phyloP scores from a whole-genome alignment of 2,888 invertebrate genomes.

The Phrixothrix hirtus region DNA sequence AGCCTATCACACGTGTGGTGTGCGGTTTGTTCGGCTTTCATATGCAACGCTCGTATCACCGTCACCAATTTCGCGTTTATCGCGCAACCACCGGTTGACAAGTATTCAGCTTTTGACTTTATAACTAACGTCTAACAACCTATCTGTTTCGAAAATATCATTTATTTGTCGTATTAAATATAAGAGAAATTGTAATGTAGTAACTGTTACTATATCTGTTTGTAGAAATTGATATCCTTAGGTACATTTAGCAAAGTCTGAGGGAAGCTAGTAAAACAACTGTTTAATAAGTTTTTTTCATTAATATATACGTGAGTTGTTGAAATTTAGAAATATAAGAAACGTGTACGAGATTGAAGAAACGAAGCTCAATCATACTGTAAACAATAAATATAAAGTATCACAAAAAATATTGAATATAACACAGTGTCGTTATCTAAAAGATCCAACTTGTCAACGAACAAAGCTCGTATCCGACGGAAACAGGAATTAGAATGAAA shows the following conservation, averaged over 20 bases:
- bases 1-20: constrained; percentile 36
- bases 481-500: constrained; percentile 49
- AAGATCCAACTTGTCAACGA: constrained; percentile 51
- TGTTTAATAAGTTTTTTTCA: no score
- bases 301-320: no score
- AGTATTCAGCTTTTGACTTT: background rate
- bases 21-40: constrained; percentile 20
- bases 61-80: constrained; percentile 37
- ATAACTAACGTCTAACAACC: background rate
- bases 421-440: constrained; percentile 47
- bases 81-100: constrained; percentile 39
- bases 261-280: no score
- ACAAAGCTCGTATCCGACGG: constrained; percentile 44
- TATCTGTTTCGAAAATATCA: no score
- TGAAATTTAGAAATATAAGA: no score
- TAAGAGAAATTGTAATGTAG: no score
- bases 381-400: constrained; percentile 47
- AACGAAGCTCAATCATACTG: no score
- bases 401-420: constrained; percentile 48
- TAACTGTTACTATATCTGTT: no score
- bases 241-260: no score
- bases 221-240: no score
- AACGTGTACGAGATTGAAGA: no score
- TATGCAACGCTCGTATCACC: constrained; percentile 17
- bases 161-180: no score